Percentiles rank a stretch among this genome's conserved stretches.
These are phyloP conservation scores for Sussaba pulchella DNA, from an alignment of 2,888 invertebrate species.

Conservation along the genomic window DNA sequence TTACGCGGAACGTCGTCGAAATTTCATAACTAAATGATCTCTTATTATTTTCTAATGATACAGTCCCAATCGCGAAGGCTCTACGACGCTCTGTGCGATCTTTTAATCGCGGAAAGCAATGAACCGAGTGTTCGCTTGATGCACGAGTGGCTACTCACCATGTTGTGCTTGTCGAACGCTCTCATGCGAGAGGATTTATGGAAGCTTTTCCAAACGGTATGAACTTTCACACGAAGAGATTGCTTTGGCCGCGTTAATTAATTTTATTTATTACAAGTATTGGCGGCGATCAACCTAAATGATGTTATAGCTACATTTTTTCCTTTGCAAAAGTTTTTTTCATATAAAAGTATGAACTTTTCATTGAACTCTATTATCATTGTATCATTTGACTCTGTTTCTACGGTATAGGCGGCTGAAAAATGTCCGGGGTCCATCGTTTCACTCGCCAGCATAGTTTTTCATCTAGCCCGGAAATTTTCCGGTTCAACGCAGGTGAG, in stretches of 20 bases:
- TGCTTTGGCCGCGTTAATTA: too few relatives aligned
- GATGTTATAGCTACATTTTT: too few relatives aligned
- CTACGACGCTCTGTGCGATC: slow-evolving; percentile 81
- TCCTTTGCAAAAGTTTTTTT: too few relatives aligned
- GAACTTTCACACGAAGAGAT: too few relatives aligned
- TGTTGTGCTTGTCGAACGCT: slow-evolving; percentile 80
- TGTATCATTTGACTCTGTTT: too few relatives aligned
- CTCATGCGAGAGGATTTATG: slow-evolving; percentile 79
- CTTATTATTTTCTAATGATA: slow-evolving; percentile 51
- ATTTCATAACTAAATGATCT: too few relatives aligned
- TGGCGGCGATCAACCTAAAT: too few relatives aligned
- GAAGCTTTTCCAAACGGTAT: slow-evolving; percentile 82
- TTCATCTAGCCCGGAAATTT: slow-evolving; percentile 81
- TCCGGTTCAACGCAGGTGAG: slow-evolving; percentile 57
- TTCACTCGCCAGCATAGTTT: slow-evolving; percentile 84
- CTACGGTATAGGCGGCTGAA: slow-evolving; percentile 77
- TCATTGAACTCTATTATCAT: too few relatives aligned
- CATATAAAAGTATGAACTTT: too few relatives aligned
- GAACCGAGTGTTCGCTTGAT: slow-evolving; percentile 88
- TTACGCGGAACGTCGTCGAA: too few relatives aligned
- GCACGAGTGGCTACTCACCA: slow-evolving; percentile 87
- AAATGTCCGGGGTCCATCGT: slow-evolving; percentile 83
- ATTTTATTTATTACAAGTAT: too few relatives aligned
- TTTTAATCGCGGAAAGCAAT: slow-evolving; percentile 86
- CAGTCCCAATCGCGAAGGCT: slow-evolving; percentile 76